These are phyloP conservation scores for Sycobia sp. DNA, from an alignment of 1,140 invertebrate genomes.

Conservation along the genomic window DNA sequence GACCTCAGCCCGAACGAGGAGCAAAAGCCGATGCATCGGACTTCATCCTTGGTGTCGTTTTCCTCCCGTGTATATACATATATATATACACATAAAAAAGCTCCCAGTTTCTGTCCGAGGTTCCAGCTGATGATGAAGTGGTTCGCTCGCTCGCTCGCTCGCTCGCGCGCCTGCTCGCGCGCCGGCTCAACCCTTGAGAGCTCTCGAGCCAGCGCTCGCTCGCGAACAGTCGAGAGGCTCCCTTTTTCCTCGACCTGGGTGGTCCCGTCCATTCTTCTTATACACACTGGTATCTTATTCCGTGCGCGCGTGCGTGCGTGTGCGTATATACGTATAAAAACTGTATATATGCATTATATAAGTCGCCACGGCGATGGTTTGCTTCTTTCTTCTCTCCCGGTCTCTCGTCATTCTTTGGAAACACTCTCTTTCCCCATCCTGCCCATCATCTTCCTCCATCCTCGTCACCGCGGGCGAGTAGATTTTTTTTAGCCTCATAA, in stretches of 20 bases:
- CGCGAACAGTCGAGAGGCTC: conserved; percentile 33
- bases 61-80: too few species aligned
- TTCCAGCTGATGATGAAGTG: conserved; percentile 55
- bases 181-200: conserved; percentile 49
- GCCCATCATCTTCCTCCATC: neutral
- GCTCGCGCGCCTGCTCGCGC: conserved; percentile 47
- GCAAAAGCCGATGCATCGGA: too few species aligned
- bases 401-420: conserved; percentile 23
- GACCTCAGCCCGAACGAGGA: too few species aligned
- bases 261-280: conserved; percentile 59
- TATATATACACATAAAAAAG: neutral
- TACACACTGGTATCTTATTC: conserved; percentile 42
- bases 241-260: conserved; percentile 52
- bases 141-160: conserved; percentile 50
- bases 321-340: too few species aligned
- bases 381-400: neutral
- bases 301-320: neutral
- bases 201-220: conserved; percentile 13
- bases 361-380: too few species aligned
- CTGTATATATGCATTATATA: too few species aligned
- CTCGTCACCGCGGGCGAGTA: conserved; percentile 37
- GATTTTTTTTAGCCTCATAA: too few species aligned
- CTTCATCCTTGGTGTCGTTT: too few species aligned
- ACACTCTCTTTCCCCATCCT: neutral
- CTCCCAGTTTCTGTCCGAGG: conserved; percentile 32